phyloP scores from a whole-genome alignment of 2,113 vertebrate species.

The Cettia cetti region DNA sequence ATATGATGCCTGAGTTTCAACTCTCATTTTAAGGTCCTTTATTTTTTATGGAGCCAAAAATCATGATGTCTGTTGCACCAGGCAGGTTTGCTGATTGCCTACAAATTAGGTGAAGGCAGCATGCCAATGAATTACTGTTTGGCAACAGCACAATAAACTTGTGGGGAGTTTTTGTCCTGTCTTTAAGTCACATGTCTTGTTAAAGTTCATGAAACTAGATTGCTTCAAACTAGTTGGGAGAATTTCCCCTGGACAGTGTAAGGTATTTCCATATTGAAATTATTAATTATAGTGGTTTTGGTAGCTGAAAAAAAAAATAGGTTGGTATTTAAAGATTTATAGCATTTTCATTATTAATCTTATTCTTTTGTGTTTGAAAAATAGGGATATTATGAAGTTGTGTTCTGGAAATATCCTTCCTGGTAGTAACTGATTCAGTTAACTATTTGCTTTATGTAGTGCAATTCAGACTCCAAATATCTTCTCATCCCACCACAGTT shows the following conservation, averaged over 20 bases:
- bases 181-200: neutral
- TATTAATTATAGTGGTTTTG: neutral
- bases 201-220: neutral
- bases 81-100: neutral
- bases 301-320: neutral
- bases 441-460: neutral
- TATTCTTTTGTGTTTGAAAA: neutral
- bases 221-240: neutral
- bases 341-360: neutral
- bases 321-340: neutral
- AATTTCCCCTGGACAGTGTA: neutral
- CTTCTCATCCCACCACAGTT: neutral
- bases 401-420: neutral
- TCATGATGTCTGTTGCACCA: neutral
- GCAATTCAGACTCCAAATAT: neutral
- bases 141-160: neutral
- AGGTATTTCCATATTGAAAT: neutral
- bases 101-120: neutral
- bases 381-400: accelerated
- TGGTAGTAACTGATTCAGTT: neutral
- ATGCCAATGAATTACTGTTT: neutral
- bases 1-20: neutral
- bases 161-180: neutral
- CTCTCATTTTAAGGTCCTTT: neutral
- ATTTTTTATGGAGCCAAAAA: neutral